Base-by-base conservation (phyloP, 2,797 vertebrate genomes). In the Rhodeus uyekii region DNA sequence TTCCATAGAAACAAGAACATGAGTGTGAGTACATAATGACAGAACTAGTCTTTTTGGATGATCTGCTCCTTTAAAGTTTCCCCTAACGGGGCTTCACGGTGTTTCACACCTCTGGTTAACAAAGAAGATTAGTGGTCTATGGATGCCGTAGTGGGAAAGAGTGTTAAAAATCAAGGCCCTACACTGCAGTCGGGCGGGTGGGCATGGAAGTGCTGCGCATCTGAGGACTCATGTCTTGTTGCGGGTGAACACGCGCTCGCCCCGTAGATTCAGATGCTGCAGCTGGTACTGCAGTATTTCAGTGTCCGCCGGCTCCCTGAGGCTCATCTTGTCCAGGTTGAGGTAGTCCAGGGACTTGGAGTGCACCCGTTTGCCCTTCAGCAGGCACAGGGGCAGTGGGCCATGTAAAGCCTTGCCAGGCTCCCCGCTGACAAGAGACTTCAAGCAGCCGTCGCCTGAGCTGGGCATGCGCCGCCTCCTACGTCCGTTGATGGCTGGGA, bases 291-390 rank as follows among this genome's bases (percentile, higher is more conserved):
- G 97, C 53, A 99, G 91, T 88, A 97, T 94, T 87, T 99, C 97
- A 0, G 97, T 98, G 92, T 99, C 97, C 36, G 96, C 94, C 22
- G 97, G 95, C 91, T 99, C 97, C 90, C 95, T 95, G 89, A 96
- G 93, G 79, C 86, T 96, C 94, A 98, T 97, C 95, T 97, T 98
- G 94, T 99, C 97, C 92, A 99, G 94, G 90, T 99, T 98, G 92
- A 99, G 97, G 96, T 98, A 98, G 96, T 99, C 97, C 93, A 99
- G 93, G 29, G 97, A 99, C 94, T 98, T 99, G 32, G 97, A 98
- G 88, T 97, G 96, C 86, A 95, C 93, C 87, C 94, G 95, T 92
- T 96, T 98, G 61, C 96, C 95, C 91, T 97, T 97, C n/a, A 98
- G 94, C 90, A 98, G 94, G 91, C 96, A 98, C 79, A 97, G 93